These are phyloP conservation scores for Pteria penguin DNA, from an alignment of 2,888 invertebrate genomes.

Conservation along the genomic window DNA sequence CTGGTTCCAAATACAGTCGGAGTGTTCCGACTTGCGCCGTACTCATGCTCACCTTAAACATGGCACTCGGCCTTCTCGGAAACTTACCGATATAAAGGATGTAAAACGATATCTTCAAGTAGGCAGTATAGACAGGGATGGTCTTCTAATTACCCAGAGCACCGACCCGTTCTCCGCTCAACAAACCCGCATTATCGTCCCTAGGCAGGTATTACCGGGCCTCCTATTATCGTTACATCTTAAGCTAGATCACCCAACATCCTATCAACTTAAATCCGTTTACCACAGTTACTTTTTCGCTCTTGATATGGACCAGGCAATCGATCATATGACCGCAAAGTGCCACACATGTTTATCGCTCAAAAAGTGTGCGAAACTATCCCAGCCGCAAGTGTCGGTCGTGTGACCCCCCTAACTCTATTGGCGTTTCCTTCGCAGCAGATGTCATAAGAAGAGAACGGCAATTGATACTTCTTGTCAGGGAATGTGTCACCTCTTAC, in stretches of 20 bases:
- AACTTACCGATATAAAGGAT: not conserved
- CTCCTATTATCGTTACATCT: not conserved
- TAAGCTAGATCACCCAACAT: not conserved
- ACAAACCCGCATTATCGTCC: not conserved
- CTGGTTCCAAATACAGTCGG: slow-evolving; percentile 9
- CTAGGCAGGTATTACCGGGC: not conserved
- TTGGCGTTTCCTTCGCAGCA: slow-evolving; percentile 46
- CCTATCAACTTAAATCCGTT: not conserved
- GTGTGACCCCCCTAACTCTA: slow-evolving; percentile 36
- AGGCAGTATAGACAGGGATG: not conserved
- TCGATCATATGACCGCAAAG: not conserved
- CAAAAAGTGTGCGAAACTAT: not conserved
- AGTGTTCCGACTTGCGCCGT: slow-evolving; percentile 10
- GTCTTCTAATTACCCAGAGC: not conserved
- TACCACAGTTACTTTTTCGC: not conserved
- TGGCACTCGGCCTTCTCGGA: slow-evolving; percentile 1
- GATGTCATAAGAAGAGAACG: slow-evolving; percentile 47
- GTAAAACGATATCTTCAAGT: not conserved
- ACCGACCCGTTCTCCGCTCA: not conserved
- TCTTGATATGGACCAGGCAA: slow-evolving; percentile 1
- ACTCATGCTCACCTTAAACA: slow-evolving; percentile 6
- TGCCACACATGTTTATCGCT: too few species aligned
- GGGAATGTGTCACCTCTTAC: slow-evolving; percentile 53
- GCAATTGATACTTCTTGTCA: slow-evolving; percentile 44
- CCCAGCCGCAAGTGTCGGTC: not conserved